Evolutionary conservation across 2,797 vertebrate genomes (phyloP).

Genomic region (Danio aesculapii): DNA sequence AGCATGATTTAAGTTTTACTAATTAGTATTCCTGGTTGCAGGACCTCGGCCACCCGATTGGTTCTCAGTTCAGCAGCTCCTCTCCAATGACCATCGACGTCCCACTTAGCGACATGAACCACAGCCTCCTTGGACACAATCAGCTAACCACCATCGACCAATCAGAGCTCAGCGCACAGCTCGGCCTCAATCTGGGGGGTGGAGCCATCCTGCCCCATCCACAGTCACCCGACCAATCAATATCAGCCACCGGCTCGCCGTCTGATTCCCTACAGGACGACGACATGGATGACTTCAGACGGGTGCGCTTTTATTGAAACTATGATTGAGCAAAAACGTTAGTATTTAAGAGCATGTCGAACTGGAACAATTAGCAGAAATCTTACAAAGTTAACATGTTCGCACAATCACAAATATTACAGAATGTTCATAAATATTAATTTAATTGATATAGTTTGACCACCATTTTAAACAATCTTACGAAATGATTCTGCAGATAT

Average conservation of each 20-base stretch:
- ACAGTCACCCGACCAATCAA: constrained; percentile 84
- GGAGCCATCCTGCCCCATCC: constrained; percentile 79
- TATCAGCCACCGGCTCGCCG: constrained; percentile 86
- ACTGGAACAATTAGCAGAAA: too few relatives aligned
- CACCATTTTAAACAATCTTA: too few relatives aligned
- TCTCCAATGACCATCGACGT: constrained; percentile 93
- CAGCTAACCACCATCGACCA: constrained; percentile 94
- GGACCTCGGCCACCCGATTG: constrained; percentile 89
- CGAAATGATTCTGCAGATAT: too few relatives aligned
- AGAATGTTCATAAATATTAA: too few relatives aligned
- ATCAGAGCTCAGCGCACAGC: constrained; percentile 89
- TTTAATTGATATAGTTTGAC: too few relatives aligned
- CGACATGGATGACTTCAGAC: constrained; percentile 88
- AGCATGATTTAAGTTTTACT: neutral
- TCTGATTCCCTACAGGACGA: constrained; percentile 88
- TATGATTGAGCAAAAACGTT: too few relatives aligned
- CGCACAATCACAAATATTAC: too few relatives aligned
- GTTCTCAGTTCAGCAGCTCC: constrained; percentile 88
- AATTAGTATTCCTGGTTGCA: constrained; percentile 55
- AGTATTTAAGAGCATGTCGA: too few relatives aligned
- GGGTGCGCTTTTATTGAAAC: constrained; percentile 70
- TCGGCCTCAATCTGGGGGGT: constrained; percentile 87
- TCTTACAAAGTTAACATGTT: too few relatives aligned
- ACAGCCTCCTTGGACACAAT: constrained; percentile 83
- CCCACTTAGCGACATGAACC: constrained; percentile 86